Evolutionary conservation across 2,113 vertebrate species (phyloP).

Genomic region (Oceanodroma tethys): DNA sequence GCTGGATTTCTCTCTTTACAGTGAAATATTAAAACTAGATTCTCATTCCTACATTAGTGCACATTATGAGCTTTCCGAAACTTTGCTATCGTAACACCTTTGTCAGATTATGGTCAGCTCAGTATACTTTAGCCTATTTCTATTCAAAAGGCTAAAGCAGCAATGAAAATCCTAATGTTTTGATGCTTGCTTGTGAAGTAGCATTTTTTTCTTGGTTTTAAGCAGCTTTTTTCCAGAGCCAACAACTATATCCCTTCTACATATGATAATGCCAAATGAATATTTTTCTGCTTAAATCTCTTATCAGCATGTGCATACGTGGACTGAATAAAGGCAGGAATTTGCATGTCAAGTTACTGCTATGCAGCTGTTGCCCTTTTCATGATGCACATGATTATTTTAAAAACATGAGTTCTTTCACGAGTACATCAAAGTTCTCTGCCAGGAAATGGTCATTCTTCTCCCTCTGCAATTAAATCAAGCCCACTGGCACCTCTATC

Average conservation of each 20-base stretch:
- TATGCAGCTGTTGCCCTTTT: slow-evolving; percentile 61
- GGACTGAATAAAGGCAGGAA: slow-evolving; percentile 50
- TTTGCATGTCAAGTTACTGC: slow-evolving; percentile 48
- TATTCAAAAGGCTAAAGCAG: neutral
- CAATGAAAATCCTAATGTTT: neutral
- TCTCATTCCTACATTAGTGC: neutral
- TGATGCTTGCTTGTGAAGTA: neutral
- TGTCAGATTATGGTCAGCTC: neutral
- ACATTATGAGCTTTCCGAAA: neutral
- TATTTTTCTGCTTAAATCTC: slow-evolving; percentile 16
- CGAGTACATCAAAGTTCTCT: neutral
- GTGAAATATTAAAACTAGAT: neutral
- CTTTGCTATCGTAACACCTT: neutral
- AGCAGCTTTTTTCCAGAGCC: neutral
- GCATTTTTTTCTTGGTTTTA: neutral
- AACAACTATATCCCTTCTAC: neutral
- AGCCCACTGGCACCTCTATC: neutral
- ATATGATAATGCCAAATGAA: neutral
- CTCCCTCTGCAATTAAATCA: neutral
- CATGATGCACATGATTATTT: slow-evolving; percentile 33
- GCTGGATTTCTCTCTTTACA: neutral
- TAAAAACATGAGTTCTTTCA: slow-evolving; percentile 26
- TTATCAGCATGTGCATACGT: slow-evolving; percentile 42
- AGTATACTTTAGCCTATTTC: neutral
- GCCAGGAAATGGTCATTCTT: neutral